Evolutionary conservation across 1,140 invertebrate species (phyloP).

Genomic region (Calycopis cecrops): DNA sequence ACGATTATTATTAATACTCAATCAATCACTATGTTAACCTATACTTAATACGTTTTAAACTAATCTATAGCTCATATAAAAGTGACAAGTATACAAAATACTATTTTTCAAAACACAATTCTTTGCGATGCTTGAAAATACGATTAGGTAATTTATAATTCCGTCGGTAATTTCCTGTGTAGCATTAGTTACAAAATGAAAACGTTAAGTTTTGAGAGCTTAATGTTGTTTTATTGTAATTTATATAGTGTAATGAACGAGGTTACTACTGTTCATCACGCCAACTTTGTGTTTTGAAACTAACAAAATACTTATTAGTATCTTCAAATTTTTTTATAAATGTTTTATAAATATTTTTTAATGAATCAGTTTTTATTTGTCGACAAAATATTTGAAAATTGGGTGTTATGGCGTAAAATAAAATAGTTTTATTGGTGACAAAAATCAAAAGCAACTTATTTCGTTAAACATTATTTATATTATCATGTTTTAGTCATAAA

Average conservation of each 20-base stretch:
- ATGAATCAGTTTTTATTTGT: background rate
- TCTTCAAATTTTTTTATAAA: background rate
- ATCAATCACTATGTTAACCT: no score
- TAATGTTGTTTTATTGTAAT: slow-evolving; percentile 5
- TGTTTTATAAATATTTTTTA: background rate
- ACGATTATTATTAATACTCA: no score
- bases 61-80: no score
- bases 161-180: background rate
- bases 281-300: background rate
- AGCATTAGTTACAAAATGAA: background rate
- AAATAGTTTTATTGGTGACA: no score
- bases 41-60: no score
- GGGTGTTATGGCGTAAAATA: background rate
- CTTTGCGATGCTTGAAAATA: background rate
- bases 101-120: background rate
- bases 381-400: background rate
- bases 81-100: no score
- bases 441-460: no score
- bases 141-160: slow-evolving; percentile 8
- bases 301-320: no score
- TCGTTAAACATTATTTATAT: no score
- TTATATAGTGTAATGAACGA: slow-evolving; percentile 1
- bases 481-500: no score
- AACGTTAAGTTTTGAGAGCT: background rate
- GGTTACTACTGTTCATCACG: slow-evolving; percentile 4